phyloP scores from a whole-genome alignment of 1,140 invertebrate genomes.

The Plodia interpunctella region DNA sequence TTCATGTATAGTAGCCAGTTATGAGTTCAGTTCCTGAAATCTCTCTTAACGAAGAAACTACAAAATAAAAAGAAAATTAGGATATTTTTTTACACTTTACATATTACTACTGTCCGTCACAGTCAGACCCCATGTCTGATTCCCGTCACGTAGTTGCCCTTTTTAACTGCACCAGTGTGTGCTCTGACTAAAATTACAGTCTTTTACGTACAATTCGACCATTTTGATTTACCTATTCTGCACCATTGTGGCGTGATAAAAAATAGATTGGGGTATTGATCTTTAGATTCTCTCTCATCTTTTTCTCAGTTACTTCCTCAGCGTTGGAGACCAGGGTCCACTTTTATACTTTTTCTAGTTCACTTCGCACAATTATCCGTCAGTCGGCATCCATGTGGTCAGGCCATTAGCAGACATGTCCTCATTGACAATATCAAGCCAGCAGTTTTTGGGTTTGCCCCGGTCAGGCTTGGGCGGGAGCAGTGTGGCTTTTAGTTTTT shows the following conservation, averaged over 20 bases:
- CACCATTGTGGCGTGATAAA: not conserved
- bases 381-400: too few species aligned
- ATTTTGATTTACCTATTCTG: constrained; percentile 62
- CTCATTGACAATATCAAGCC: too few species aligned
- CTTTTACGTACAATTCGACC: constrained; percentile 39
- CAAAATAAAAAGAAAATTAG: not conserved
- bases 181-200: constrained; percentile 66
- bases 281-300: not conserved
- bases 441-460: too few species aligned
- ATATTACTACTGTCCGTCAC: not conserved
- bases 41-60: not conserved
- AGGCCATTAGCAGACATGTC: too few species aligned
- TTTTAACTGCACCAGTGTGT: constrained; percentile 57
- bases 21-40: too few species aligned
- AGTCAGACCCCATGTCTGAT: constrained; percentile 20
- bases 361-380: too few species aligned
- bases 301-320: not conserved
- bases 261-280: not conserved
- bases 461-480: too few species aligned
- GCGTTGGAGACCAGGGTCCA: too few species aligned
- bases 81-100: not conserved
- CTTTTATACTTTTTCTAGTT: too few species aligned
- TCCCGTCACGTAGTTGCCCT: constrained; percentile 50
- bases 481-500: too few species aligned
- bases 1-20: too few species aligned